Evolutionary conservation across 2,888 invertebrate genomes (phyloP).

Genomic region (Apotomis turbidana): DNA sequence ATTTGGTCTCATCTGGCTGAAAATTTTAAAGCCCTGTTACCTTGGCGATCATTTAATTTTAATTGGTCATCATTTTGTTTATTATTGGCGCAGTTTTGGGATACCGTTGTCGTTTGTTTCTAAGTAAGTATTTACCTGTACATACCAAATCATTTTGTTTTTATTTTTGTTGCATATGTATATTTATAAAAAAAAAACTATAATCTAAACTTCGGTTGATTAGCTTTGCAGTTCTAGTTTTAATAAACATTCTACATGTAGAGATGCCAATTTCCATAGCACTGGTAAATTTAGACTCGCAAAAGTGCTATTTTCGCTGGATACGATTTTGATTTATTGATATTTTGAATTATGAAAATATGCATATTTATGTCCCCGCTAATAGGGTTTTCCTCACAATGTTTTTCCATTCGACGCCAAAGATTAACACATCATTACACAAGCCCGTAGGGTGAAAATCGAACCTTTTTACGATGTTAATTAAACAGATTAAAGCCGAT

Average conservation of each 20-base stretch:
- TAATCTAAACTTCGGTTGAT: too few relatives aligned
- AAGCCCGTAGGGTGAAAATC: conserved; percentile 67
- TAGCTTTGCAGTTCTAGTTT: too few relatives aligned
- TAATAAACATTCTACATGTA: too few relatives aligned
- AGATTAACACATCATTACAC: conserved; percentile 78
- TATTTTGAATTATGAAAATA: too few relatives aligned
- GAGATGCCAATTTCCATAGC: too few relatives aligned
- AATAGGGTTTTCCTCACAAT: conserved; percentile 17
- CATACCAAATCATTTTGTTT: too few relatives aligned
- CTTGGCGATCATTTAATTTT: conserved; percentile 37
- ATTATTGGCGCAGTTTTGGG: background rate
- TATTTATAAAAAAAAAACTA: too few relatives aligned
- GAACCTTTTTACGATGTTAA: conserved; percentile 77
- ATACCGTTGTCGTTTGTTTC: background rate
- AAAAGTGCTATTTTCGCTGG: too few relatives aligned
- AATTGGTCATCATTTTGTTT: conserved; percentile 34
- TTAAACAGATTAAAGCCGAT: conserved; percentile 76
- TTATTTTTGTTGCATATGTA: too few relatives aligned
- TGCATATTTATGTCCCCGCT: conserved; percentile 14
- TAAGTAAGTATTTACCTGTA: too few relatives aligned
- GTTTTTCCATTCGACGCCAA: conserved; percentile 47
- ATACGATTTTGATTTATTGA: too few relatives aligned
- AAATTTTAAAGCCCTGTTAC: conserved; percentile 41
- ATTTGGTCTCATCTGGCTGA: conserved; percentile 49
- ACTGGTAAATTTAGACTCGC: too few relatives aligned